Conservation (phyloP, 2,797 vertebrate species). For the Gobio occitaniae region DNA sequence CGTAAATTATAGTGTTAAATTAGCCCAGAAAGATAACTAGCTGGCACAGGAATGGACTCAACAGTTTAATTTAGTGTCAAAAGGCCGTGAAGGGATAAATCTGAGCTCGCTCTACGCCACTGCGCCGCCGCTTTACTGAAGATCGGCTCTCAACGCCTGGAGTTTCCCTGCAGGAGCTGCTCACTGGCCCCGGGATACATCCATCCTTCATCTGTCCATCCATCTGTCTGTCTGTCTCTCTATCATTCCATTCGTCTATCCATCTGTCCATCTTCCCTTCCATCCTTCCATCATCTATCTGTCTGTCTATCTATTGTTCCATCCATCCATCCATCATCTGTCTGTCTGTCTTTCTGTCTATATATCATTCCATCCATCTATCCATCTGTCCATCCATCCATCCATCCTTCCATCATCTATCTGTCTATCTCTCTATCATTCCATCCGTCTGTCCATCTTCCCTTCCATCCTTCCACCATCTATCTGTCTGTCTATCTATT, state of each 20-base stretch:
- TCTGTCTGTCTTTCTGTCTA: not conserved
- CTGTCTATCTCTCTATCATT: too few relatives aligned
- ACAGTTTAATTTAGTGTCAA: conserved; percentile 89
- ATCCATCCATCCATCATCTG: too few relatives aligned
- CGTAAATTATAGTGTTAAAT: conserved; percentile 89
- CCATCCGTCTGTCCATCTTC: too few relatives aligned
- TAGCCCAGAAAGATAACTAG: conserved; percentile 88
- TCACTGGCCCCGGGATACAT: too few relatives aligned
- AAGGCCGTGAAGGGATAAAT: conserved; percentile 86
- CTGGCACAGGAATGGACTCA: conserved; percentile 85
- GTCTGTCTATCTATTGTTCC: too few relatives aligned
- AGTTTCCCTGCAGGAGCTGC: not conserved
- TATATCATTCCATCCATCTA: not conserved
- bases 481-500: too few relatives aligned
- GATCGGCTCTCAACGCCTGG: conserved; percentile 53
- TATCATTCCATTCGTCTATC: not conserved
- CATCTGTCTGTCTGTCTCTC: not conserved
- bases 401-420: too few relatives aligned
- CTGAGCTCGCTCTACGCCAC: conserved; percentile 65
- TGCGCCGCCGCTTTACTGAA: conserved; percentile 41
- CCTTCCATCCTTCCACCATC: too few relatives aligned
- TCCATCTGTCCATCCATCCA: not conserved
- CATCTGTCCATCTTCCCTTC: not conserved
- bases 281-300: too few relatives aligned
- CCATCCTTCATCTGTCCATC: too few relatives aligned